These are phyloP conservation scores for Edolisoma coerulescens DNA, from an alignment of 2,113 vertebrate genomes.

Conservation along the genomic window DNA sequence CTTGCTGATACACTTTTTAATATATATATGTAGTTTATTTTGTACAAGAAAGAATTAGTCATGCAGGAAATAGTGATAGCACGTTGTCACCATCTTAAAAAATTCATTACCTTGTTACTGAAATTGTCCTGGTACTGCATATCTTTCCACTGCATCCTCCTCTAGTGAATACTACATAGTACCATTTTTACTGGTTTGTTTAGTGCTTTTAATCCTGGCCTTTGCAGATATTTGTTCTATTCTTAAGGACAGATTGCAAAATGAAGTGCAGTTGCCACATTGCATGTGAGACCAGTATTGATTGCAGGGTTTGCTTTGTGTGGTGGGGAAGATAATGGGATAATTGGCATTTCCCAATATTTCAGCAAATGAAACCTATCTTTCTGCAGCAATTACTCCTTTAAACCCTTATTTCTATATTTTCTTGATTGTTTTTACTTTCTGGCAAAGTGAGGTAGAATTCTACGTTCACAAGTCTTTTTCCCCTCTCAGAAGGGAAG, in stretches of 20 bases:
- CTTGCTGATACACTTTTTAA: neutral
- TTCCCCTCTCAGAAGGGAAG: neutral
- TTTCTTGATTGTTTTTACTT: neutral
- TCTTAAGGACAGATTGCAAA: slow-evolving; percentile 39
- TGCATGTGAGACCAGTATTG: neutral
- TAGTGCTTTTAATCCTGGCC: neutral
- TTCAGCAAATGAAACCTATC: neutral
- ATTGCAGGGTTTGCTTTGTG: neutral
- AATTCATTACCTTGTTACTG: neutral
- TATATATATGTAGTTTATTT: neutral
- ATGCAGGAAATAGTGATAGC: neutral
- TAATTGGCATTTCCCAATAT: slow-evolving; percentile 18
- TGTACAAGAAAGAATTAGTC: neutral
- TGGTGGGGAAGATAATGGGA: neutral
- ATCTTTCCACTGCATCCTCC: neutral
- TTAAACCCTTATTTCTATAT: neutral
- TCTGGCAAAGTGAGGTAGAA: neutral
- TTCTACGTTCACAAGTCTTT: neutral
- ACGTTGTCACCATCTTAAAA: neutral
- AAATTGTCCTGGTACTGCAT: neutral
- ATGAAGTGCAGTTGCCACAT: slow-evolving; percentile 27
- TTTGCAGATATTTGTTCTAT: slow-evolving; percentile 32
- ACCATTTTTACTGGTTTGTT: neutral
- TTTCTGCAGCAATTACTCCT: neutral
- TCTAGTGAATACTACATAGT: neutral